phyloP scores from a whole-genome alignment of 2,888 invertebrate species.

The Parthenolecanium corni region DNA sequence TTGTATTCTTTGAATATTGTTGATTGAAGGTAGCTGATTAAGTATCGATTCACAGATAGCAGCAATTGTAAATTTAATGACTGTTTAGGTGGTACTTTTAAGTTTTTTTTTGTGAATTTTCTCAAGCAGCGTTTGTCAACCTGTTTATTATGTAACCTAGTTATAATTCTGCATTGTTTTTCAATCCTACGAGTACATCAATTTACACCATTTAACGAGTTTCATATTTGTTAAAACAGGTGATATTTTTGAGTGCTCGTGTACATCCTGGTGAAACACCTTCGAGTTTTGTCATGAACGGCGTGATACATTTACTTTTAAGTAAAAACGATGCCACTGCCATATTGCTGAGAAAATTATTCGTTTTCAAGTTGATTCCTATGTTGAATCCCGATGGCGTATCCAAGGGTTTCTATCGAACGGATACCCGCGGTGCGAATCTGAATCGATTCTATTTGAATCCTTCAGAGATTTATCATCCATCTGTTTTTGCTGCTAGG shows the following conservation, averaged over 20 bases:
- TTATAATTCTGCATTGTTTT: background rate
- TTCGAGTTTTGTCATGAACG: constrained; percentile 80
- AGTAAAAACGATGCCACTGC: constrained; percentile 64
- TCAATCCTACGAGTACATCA: background rate
- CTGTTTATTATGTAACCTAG: too few species aligned
- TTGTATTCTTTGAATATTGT: background rate
- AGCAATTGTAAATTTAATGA: too few species aligned
- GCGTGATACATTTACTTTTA: constrained; percentile 67
- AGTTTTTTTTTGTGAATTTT: background rate
- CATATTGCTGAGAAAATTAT: constrained; percentile 54
- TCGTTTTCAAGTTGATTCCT: constrained; percentile 82
- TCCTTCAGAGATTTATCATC: constrained; percentile 61
- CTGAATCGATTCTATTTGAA: constrained; percentile 75
- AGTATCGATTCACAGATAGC: too few species aligned
- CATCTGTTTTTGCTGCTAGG: constrained; percentile 75
- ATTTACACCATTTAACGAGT: too few species aligned
- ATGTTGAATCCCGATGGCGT: constrained; percentile 89
- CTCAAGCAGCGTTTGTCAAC: too few species aligned
- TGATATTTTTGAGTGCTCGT: constrained; percentile 73
- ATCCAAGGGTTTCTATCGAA: constrained; percentile 69
- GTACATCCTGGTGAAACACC: constrained; percentile 91
- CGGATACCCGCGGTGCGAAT: constrained; percentile 77
- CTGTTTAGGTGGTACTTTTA: background rate
- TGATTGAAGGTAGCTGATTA: too few species aligned
- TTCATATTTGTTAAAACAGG: constrained; percentile 43